Evolutionary conservation across 2,113 vertebrate species (phyloP).

Genomic region (Myxocyprinus asiaticus): DNA sequence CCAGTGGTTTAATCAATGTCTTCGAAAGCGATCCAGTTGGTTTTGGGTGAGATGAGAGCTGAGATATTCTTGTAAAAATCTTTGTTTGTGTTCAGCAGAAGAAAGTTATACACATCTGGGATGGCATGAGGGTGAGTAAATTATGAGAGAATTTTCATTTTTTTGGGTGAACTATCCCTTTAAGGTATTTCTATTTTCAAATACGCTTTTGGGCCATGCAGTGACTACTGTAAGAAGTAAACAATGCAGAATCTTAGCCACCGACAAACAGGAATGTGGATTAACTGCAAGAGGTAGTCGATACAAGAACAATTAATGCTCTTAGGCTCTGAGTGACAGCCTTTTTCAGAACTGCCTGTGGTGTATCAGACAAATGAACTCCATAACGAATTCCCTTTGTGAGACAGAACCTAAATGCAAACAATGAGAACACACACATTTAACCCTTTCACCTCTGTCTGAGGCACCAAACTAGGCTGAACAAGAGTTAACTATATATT

Average conservation of each 20-base stretch:
- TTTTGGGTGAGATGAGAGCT: no score
- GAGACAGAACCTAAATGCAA: neutral
- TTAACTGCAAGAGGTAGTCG: slow-evolving; percentile 6
- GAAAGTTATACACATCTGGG: no score
- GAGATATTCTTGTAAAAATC: no score
- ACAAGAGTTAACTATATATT: neutral
- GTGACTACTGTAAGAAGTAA: neutral
- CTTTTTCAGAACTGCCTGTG: neutral
- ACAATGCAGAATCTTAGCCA: neutral
- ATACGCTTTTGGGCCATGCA: neutral
- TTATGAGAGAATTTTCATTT: no score
- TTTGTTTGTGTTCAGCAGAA: no score
- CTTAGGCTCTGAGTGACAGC: neutral
- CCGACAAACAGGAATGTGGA: neutral
- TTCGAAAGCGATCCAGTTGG: no score
- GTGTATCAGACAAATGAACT: slow-evolving; percentile 9
- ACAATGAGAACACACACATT: neutral
- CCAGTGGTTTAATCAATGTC: no score
- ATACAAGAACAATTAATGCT: slow-evolving; percentile 19
- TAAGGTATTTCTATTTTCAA: no score
- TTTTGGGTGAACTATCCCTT: no score
- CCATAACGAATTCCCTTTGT: neutral
- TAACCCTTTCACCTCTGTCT: neutral
- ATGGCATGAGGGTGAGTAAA: no score
- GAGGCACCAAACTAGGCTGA: slow-evolving; percentile 30